Evolutionary conservation across 2,797 vertebrate species (phyloP).

Genomic region (Cottoperca gobio): DNA sequence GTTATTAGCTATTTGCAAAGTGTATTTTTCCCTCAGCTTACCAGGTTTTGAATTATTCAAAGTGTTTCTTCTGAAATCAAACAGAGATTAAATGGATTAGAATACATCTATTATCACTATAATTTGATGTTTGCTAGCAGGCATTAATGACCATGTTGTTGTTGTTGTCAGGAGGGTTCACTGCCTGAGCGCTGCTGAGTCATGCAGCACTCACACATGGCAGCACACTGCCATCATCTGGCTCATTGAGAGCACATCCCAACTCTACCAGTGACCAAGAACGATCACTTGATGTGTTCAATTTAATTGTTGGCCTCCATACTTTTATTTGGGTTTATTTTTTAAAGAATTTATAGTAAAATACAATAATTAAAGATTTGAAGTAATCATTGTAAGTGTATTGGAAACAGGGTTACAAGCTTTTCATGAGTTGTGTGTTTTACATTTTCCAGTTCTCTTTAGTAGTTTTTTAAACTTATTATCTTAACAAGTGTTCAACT

Average conservation of each 20-base stretch:
- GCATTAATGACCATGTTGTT: slow-evolving; percentile 28
- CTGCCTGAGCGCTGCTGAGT: slow-evolving; percentile 21
- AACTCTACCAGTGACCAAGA: not conserved
- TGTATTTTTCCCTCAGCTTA: not conserved
- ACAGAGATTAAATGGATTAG: slow-evolving; percentile 51
- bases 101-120: slow-evolving; percentile 50
- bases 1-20: slow-evolving; percentile 21
- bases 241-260: slow-evolving; percentile 9
- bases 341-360: not conserved
- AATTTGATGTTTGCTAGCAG: slow-evolving; percentile 48
- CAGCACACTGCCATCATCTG: slow-evolving; percentile 76
- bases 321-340: not conserved
- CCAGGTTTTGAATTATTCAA: slow-evolving; percentile 30
- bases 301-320: not conserved
- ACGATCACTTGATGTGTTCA: not conserved
- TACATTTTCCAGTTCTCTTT: not conserved
- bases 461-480: not conserved
- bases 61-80: slow-evolving; percentile 18
- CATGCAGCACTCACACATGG: slow-evolving; percentile 38
- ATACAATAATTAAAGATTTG: not conserved
- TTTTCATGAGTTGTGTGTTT: not conserved
- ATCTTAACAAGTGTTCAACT: not conserved
- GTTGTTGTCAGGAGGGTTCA: slow-evolving; percentile 26
- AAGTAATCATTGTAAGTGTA: not conserved
- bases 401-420: not conserved